These are phyloP conservation scores for Agriopis aurantiaria DNA, from an alignment of 2,888 invertebrate species.

Conservation along the genomic window DNA sequence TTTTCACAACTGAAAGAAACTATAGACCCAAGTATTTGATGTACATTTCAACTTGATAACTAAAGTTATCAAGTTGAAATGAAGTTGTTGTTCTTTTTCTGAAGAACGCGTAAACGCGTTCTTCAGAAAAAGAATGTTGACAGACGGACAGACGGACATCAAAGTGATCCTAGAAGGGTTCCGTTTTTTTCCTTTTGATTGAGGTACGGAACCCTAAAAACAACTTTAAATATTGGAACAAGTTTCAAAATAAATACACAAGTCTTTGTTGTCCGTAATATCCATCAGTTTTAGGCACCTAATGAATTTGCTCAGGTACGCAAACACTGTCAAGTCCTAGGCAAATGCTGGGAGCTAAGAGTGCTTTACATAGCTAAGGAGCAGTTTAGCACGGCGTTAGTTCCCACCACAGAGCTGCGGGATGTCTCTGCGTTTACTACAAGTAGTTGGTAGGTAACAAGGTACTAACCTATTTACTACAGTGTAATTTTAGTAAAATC, in stretches of 20 bases:
- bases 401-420: slow-evolving; percentile 1
- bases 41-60: too few species aligned
- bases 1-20: too few species aligned
- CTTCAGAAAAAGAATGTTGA: too few species aligned
- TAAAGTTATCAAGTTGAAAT: too few species aligned
- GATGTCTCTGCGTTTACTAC: neutral
- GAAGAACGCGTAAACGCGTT: too few species aligned
- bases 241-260: neutral
- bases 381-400: neutral
- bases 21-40: too few species aligned
- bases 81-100: too few species aligned
- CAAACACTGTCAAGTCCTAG: slow-evolving; percentile 15
- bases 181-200: too few species aligned
- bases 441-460: neutral
- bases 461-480: neutral
- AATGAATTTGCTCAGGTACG: slow-evolving; percentile 19
- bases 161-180: too few species aligned
- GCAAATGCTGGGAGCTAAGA: neutral
- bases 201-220: neutral
- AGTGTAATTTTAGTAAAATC: too few species aligned
- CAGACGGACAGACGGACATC: too few species aligned
- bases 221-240: neutral
- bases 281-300: neutral
- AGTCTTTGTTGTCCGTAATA: neutral
- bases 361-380: slow-evolving; percentile 15